phyloP scores from a whole-genome alignment of 2,113 vertebrate species.

The Pygoscelis antarcticus region DNA sequence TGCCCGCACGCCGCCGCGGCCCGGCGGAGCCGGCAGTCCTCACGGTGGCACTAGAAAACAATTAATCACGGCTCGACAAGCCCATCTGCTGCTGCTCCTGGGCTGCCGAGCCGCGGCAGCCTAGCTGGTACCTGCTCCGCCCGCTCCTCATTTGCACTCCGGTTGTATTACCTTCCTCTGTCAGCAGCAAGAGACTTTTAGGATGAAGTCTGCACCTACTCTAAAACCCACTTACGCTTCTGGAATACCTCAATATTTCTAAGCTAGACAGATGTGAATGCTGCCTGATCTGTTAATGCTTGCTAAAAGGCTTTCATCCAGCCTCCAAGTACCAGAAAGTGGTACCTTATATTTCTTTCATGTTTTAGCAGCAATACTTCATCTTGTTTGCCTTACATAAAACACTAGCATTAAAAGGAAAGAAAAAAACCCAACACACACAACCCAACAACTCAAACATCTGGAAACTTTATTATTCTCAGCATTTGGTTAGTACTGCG shows the following conservation, averaged over 20 bases:
- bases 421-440: not conserved
- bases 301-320: not conserved
- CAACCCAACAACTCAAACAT: not conserved
- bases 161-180: accelerated
- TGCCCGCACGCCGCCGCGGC: not conserved
- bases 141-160: accelerated
- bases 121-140: accelerated
- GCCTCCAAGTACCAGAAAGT: not conserved
- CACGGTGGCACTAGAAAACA: conserved; percentile 61
- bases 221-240: accelerated
- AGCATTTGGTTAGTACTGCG: not conserved
- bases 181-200: accelerated
- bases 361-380: not conserved
- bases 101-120: not conserved
- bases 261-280: not conserved
- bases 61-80: not conserved
- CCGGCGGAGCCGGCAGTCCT: not conserved
- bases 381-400: not conserved
- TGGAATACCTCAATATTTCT: not conserved
- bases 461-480: not conserved
- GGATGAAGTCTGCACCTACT: not conserved
- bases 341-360: not conserved
- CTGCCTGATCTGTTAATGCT: not conserved
- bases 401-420: not conserved
- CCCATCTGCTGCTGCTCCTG: not conserved